phyloP scores from a whole-genome alignment of 92 coral and sea anemone species.

The Phenganax subtilis region DNA sequence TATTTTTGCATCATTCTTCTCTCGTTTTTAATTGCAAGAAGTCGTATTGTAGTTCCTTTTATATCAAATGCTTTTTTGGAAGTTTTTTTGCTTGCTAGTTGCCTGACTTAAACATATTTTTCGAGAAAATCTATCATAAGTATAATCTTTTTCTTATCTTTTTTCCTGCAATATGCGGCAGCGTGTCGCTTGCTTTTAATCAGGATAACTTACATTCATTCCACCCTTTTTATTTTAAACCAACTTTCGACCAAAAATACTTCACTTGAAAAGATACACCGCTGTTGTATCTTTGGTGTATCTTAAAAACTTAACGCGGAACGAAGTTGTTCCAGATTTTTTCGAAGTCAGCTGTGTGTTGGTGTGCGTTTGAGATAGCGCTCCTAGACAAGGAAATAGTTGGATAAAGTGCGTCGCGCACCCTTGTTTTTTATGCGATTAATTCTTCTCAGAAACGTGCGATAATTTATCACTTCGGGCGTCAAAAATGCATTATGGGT shows the following conservation, averaged over 20 bases:
- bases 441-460: not conserved
- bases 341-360: slow-evolving; percentile 14
- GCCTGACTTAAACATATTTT: not conserved
- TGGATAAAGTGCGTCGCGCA: not conserved
- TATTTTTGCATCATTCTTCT: not conserved
- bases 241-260: not conserved
- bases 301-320: not conserved
- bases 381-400: not conserved
- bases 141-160: slow-evolving; percentile 27
- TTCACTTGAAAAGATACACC: not conserved
- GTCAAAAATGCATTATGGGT: not conserved
- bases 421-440: not conserved
- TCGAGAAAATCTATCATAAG: not conserved
- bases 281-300: not conserved
- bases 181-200: not conserved
- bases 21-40: too few relatives aligned
- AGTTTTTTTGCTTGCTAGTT: not conserved
- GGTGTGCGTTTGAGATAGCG: not conserved
- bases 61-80: too few relatives aligned
- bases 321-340: slow-evolving; percentile 1
- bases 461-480: not conserved
- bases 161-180: slow-evolving; percentile 13
- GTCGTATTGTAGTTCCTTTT: not conserved
- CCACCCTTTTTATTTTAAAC: not conserved
- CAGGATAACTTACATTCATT: not conserved